Base-by-base conservation (phyloP, 2,888 invertebrate species). In the Tenthredo distinguenda region DNA sequence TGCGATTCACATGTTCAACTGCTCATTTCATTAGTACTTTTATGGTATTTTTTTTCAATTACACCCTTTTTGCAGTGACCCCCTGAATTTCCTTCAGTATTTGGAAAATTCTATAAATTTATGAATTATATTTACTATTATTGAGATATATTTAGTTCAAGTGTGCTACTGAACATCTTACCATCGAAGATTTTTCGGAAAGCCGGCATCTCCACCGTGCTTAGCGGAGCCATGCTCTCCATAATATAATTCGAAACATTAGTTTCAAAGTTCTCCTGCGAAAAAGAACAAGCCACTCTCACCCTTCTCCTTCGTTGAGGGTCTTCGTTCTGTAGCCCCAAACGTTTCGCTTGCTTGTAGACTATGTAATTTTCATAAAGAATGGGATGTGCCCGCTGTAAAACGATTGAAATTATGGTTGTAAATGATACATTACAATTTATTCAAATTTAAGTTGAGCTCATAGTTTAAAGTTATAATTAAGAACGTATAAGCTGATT, bases 111-210 rank as follows among this genome's bases (percentile, higher is more conserved):
- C 9, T 40, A 40, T 40, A 40, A 40, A 40, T 40, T 40, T 40
- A 40, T 40, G 40, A 40, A 15, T 47, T 15, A 47, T 47, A 12
- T 47, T 62, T 62, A 62, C 40, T 9, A n/a, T 62, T 62, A 62
- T n/a, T 62, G 21, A 26, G 10, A 62, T 26, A 62, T 62, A 26
- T 18, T 62, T 10, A 62, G 3, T 62, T 62, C 21, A 62, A 18
- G 62, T 62, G 62, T 62, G 62, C 3, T 62, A 62, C 62, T 62
- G 62, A 62, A 62, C 62, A 62, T 5, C 62, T n/a, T 62, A 62
- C 62, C 62, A n/a, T 62, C 62, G 62, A 62, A 62, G 62, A 62
- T 62, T 62, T 62, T 62, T 62, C 62, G n/a, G 21, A 62, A 62
- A 62, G 62, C 62, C 21, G 62, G 62, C 62, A 62, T 62, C 21